phyloP scores from a whole-genome alignment of 2,888 invertebrate genomes.

The Micoletzkya japonica region DNA sequence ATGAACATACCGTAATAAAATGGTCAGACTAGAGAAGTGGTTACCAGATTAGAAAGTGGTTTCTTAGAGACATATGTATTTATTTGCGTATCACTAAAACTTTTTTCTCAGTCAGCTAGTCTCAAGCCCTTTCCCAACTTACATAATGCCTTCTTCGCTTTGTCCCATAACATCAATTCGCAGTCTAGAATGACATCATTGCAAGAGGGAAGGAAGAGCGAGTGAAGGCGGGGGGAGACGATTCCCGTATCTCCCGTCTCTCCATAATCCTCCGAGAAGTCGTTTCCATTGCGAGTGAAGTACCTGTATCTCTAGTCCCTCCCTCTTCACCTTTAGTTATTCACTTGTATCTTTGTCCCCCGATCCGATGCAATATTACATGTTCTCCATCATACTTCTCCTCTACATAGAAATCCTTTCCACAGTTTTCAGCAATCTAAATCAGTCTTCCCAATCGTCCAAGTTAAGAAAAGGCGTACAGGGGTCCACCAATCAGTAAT shows the following conservation, averaged over 20 bases:
- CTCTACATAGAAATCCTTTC: slow-evolving; percentile 54
- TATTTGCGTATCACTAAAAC: too few relatives aligned
- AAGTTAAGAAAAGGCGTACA: slow-evolving; percentile 17
- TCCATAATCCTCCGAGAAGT: slow-evolving; percentile 49
- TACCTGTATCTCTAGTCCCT: slow-evolving; percentile 34
- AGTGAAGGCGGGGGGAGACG: slow-evolving; percentile 50
- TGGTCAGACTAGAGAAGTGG: neutral
- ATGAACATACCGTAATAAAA: neutral
- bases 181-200: slow-evolving; percentile 53
- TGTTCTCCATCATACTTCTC: slow-evolving; percentile 62
- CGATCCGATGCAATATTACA: slow-evolving; percentile 52
- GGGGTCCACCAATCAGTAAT: slow-evolving; percentile 29
- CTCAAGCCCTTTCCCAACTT: too few relatives aligned
- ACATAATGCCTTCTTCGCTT: slow-evolving; percentile 41
- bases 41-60: neutral
- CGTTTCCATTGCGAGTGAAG: slow-evolving; percentile 45
- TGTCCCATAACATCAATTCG: slow-evolving; percentile 54
- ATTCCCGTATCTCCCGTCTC: slow-evolving; percentile 31
- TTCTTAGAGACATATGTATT: too few relatives aligned
- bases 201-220: slow-evolving; percentile 40
- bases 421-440: slow-evolving; percentile 28
- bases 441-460: neutral
- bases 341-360: slow-evolving; percentile 49
- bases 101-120: too few relatives aligned
- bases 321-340: slow-evolving; percentile 48